A percentile compares a stretch with the other conserved stretches of the same genome.
These are phyloP conservation scores for Echinops telfairi DNA, from an alignment of 2,113 vertebrate species.

Conservation along the genomic window DNA sequence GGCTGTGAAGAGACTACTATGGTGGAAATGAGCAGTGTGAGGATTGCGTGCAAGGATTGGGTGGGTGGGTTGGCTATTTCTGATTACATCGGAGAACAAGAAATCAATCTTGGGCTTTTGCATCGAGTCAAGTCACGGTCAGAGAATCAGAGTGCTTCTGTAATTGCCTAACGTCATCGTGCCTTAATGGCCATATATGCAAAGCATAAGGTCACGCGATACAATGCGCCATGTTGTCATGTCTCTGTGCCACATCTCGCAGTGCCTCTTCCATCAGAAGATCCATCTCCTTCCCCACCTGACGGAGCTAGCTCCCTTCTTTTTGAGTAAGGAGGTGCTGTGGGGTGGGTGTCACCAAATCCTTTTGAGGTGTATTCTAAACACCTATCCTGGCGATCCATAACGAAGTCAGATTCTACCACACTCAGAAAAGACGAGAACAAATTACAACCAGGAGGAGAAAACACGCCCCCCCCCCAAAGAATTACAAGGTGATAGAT, in stretches of 20 bases:
- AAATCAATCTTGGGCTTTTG: not conserved
- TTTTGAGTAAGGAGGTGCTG: not conserved
- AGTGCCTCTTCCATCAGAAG: not conserved
- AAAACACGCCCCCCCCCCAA: not conserved
- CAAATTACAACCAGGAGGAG: not conserved
- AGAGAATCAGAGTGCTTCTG: not conserved
- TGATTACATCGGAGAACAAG: not conserved
- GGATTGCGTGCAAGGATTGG: too few relatives aligned
- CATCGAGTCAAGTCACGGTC: not conserved
- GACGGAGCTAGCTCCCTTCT: not conserved
- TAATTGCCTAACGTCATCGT: not conserved
- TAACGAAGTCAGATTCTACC: not conserved
- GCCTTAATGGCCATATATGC: not conserved
- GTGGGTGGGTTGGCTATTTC: not conserved
- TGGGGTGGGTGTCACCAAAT: not conserved
- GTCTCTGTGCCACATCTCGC: not conserved
- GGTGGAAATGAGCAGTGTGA: not conserved
- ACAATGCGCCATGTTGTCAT: not conserved
- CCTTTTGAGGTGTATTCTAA: not conserved
- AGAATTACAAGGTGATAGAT: not conserved
- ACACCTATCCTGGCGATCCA: not conserved
- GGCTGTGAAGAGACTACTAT: not conserved
- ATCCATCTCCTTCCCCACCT: not conserved
- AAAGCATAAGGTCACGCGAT: not conserved
- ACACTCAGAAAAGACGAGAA: not conserved